Conservation (phyloP, 2,888 invertebrate species). For the Papilio gigon region DNA sequence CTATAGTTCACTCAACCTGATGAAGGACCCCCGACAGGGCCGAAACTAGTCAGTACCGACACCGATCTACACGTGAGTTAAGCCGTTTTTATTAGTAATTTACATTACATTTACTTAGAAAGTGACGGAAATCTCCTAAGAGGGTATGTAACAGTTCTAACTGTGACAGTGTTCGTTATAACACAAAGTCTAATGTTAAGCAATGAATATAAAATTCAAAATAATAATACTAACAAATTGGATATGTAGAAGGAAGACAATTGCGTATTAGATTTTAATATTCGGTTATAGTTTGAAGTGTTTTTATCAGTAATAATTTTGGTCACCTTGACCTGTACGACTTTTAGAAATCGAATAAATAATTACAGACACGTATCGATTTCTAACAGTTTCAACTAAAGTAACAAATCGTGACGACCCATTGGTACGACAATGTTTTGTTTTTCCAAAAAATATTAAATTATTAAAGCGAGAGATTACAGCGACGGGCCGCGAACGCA, state of each 20-base stretch:
- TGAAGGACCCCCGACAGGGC: too few species aligned
- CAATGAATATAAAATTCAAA: background rate
- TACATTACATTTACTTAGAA: too few species aligned
- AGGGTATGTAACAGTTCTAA: too few species aligned
- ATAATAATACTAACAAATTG: background rate
- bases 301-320: conserved; percentile 30
- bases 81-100: too few species aligned
- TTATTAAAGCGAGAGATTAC: too few species aligned
- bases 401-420: conserved; percentile 48
- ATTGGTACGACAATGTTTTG: conserved; percentile 20
- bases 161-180: too few species aligned
- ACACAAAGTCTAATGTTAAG: background rate
- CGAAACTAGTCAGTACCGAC: too few species aligned
- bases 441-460: background rate
- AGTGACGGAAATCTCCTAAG: too few species aligned
- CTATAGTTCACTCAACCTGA: too few species aligned
- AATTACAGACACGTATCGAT: conserved; percentile 56
- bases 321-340: conserved; percentile 49
- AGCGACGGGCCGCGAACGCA: too few species aligned
- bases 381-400: conserved; percentile 49
- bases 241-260: background rate
- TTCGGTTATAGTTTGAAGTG: conserved; percentile 15
- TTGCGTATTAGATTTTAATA: conserved; percentile 10
- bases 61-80: too few species aligned
- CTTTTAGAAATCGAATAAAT: conserved; percentile 47